These are phyloP conservation scores for Lasiommata megera DNA, from an alignment of 2,888 invertebrate species.

Conservation along the genomic window DNA sequence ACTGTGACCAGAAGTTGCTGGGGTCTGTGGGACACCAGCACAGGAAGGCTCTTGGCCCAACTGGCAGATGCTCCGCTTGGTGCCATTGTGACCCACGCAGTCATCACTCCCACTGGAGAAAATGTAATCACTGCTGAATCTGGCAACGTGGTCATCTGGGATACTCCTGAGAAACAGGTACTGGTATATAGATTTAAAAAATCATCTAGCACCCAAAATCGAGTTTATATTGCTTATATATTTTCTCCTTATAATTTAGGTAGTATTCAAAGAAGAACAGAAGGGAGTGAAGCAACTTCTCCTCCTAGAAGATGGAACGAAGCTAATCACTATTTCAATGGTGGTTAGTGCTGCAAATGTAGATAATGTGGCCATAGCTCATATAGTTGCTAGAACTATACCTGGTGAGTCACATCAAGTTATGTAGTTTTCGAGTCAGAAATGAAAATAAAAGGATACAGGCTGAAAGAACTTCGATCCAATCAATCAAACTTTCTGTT, in stretches of 20 bases:
- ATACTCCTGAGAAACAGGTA: constrained; percentile 74
- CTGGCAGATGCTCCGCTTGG: constrained; percentile 95
- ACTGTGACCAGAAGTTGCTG: constrained; percentile 97
- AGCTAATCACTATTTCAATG: constrained; percentile 88
- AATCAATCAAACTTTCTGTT: no score
- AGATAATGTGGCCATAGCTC: constrained; percentile 85
- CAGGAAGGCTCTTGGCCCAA: constrained; percentile 91
- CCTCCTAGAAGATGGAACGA: constrained; percentile 87
- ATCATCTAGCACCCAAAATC: no score
- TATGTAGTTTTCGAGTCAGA: no score
- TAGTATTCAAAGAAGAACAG: constrained; percentile 91
- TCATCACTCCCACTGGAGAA: constrained; percentile 91
- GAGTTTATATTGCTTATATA: not conserved
- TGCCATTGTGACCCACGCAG: constrained; percentile 96
- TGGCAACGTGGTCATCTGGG: constrained; percentile 95
- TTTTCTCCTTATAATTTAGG: constrained; percentile 66
- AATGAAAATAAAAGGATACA: no score
- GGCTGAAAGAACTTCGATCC: no score
- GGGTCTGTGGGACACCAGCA: constrained; percentile 95
- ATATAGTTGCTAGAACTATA: constrained; percentile 85
- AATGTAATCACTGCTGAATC: constrained; percentile 95
- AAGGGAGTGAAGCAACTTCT: constrained; percentile 88
- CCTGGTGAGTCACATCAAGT: constrained; percentile 80
- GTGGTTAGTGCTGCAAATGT: constrained; percentile 77
- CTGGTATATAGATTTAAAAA: no score